phyloP scores from a whole-genome alignment of 1,140 invertebrate species.

The Panagrolaimus sp. region DNA sequence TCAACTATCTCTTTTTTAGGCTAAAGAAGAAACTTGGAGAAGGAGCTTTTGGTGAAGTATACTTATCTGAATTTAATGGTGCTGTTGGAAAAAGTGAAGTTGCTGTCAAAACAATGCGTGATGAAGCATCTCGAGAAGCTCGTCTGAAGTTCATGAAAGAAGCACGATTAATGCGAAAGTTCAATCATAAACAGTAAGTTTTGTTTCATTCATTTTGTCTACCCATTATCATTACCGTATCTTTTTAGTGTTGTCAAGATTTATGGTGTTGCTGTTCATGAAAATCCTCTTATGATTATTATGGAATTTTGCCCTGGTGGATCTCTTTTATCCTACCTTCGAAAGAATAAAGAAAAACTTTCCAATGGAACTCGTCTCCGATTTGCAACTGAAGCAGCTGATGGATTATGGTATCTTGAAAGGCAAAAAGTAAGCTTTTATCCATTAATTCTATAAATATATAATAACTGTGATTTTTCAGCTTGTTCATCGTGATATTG shows the following conservation, averaged over 20 bases:
- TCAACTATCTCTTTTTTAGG: background rate
- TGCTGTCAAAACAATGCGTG: conserved; percentile 47
- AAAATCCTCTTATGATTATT: conserved; percentile 40
- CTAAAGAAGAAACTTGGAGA: conserved; percentile 46
- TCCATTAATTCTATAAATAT: too few relatives aligned
- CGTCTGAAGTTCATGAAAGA: conserved; percentile 47
- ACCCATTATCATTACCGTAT: too few relatives aligned
- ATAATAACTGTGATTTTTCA: too few relatives aligned
- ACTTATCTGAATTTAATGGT: conserved; percentile 30
- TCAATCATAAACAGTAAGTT: conserved; percentile 31
- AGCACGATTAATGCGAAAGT: conserved; percentile 41
- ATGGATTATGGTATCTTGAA: conserved; percentile 36
- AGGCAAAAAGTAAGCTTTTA: conserved; percentile 28
- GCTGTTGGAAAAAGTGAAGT: conserved; percentile 17
- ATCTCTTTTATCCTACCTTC: conserved; percentile 33
- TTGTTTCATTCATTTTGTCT: too few relatives aligned
- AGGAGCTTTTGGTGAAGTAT: conserved; percentile 45
- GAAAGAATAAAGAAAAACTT: conserved; percentile 32
- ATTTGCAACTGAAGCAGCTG: conserved; percentile 36
- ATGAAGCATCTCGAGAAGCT: conserved; percentile 34
- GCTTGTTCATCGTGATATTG: conserved; percentile 32
- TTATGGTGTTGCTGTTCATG: conserved; percentile 63
- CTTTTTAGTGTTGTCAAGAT: conserved; percentile 61
- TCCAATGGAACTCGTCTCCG: conserved; percentile 31
- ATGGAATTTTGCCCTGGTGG: conserved; percentile 47